phyloP scores from a whole-genome alignment of 2,888 invertebrate genomes.

The Athalia cordata region DNA sequence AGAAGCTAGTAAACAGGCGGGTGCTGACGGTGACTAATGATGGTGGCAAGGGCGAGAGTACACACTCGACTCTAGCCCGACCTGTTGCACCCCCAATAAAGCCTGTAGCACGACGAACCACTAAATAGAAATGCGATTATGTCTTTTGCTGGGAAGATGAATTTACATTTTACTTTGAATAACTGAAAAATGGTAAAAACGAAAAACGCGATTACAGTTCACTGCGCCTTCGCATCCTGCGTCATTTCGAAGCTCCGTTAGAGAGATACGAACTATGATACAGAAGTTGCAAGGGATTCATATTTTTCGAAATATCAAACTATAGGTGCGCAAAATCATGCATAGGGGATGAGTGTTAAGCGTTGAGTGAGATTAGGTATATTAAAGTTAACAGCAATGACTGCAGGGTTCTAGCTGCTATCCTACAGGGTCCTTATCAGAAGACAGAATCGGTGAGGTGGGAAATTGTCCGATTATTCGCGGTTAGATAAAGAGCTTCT shows the following conservation, averaged over 20 bases:
- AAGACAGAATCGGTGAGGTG: conserved; percentile 64
- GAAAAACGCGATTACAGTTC: not conserved
- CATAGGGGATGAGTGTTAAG: too few species aligned
- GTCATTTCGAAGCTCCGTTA: not conserved
- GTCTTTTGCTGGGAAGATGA: conserved; percentile 63
- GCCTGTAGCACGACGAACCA: conserved; percentile 68
- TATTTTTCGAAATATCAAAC: not conserved
- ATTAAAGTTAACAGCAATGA: not conserved
- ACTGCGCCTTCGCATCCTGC: not conserved
- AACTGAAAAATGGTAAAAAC: not conserved
- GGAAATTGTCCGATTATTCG: conserved; percentile 70
- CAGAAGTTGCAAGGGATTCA: not conserved
- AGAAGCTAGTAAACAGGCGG: conserved; percentile 54
- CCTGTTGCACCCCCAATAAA: conserved; percentile 73
- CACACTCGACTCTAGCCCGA: conserved; percentile 71
- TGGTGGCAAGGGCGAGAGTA: conserved; percentile 73
- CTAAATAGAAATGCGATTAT: conserved; percentile 70
- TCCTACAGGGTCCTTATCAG: conserved; percentile 49
- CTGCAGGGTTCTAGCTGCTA: not conserved
- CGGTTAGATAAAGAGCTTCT: conserved; percentile 66
- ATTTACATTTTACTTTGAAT: conserved; percentile 51
- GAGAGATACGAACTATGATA: not conserved
- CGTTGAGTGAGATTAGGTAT: not conserved
- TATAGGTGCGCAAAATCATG: too few species aligned
- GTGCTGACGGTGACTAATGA: conserved; percentile 73